Percentiles rank a stretch among this genome's conserved stretches.
Evolutionary conservation across 2,113 vertebrate species (phyloP).

Genomic region (Spilogale gracilis): DNA sequence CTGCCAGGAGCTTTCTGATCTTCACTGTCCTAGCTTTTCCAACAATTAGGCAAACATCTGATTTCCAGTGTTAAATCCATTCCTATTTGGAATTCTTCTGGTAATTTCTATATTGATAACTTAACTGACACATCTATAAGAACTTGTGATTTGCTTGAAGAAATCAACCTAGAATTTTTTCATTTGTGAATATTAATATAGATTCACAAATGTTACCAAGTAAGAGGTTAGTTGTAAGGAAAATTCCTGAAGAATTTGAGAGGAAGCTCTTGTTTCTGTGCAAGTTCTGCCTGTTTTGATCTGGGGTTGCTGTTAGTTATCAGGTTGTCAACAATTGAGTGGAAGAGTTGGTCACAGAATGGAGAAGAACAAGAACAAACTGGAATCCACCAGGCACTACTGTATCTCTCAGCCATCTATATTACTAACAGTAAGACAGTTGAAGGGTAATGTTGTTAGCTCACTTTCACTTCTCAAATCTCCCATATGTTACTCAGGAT

Average conservation of each 20-base stretch:
- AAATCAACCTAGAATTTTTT: not conserved
- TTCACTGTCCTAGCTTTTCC: not conserved
- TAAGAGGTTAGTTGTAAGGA: not conserved
- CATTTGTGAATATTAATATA: not conserved
- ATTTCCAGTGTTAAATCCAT: not conserved
- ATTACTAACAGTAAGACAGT: not conserved
- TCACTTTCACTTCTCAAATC: not conserved
- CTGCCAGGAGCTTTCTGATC: not conserved
- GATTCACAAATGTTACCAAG: not conserved
- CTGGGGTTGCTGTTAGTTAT: not conserved
- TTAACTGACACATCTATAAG: not conserved
- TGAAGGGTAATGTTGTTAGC: not conserved
- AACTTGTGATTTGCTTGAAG: not conserved
- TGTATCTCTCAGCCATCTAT: not conserved
- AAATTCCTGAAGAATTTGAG: not conserved
- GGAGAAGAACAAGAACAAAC: not conserved
- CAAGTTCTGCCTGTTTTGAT: not conserved
- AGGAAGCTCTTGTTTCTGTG: not conserved
- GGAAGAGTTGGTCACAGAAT: not conserved
- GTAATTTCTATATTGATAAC: not conserved
- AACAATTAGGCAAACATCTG: not conserved
- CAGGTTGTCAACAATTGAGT: not conserved
- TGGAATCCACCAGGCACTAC: not conserved
- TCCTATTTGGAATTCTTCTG: not conserved
- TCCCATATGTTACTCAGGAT: not conserved